Conservation (phyloP, 1,140 invertebrate species). For the Ptiloglossa arizonensis region DNA sequence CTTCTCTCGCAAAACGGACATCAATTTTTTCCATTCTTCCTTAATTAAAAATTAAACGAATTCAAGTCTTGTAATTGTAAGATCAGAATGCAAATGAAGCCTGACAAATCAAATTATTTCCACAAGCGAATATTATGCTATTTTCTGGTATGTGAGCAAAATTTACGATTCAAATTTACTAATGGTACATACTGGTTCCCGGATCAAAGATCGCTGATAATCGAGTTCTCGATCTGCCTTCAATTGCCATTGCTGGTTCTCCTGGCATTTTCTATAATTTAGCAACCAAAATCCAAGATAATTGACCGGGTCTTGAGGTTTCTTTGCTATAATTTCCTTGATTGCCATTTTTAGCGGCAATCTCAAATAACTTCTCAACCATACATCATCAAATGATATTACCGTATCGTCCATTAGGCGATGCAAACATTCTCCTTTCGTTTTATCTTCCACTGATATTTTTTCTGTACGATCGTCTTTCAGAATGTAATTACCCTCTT, state of each 20-base stretch:
- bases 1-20: too few relatives aligned
- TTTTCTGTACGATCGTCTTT: background rate
- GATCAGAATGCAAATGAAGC: too few relatives aligned
- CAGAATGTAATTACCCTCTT: background rate
- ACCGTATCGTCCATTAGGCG: conserved; percentile 15
- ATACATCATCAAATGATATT: conserved; percentile 47
- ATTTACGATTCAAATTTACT: background rate
- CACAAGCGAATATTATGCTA: too few relatives aligned
- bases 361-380: conserved; percentile 44
- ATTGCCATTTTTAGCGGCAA: conserved; percentile 50
- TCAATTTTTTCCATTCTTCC: too few relatives aligned
- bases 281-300: conserved; percentile 59
- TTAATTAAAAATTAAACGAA: too few relatives aligned
- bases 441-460: background rate
- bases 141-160: too few relatives aligned
- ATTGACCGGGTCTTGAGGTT: conserved; percentile 50
- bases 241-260: conserved; percentile 1
- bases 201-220: conserved; percentile 18
- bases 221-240: conserved; percentile 32
- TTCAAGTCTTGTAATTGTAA: too few relatives aligned
- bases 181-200: conserved; percentile 14
- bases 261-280: conserved; percentile 50
- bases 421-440: background rate
- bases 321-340: conserved; percentile 51
- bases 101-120: too few relatives aligned